Base-by-base conservation (phyloP, 2,113 vertebrate species). In the Lathamus discolor region DNA sequence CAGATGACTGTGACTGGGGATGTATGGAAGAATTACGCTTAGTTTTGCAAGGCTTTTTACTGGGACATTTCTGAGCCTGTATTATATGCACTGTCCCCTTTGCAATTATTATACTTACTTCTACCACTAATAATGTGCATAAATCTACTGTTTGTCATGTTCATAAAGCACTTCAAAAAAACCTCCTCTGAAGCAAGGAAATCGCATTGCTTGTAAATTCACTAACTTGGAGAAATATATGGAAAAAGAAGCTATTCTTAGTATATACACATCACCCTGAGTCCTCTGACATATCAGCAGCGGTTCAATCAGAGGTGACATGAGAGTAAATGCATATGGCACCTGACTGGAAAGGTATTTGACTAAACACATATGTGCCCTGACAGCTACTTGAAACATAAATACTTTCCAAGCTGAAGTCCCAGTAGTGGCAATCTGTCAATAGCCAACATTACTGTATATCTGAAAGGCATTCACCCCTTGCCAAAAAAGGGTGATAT, bases 341-440 rank as follows among this genome's bases (percentile, higher is more conserved):
- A 93, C 88, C 92, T 95, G 92, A 70, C 77, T 73, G 44, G 35
- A 52, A 91, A 93, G 81, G 90, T 68, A 91, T 92, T 0, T 95
- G 88, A 96, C 83, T 85, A 74, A 92, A 96, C 52, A 88, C 76
- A 96, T 86, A 95, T 86, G 83, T 86, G 86, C n/a, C 28, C 48
- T 93, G 92, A 96, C 92, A 96, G 88, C 80, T 86, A 86, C 92
- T 92, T 96, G 86, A 96, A 95, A 94, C 59, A 41, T 67, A 96
- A 85, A 95, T 90, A 88, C 76, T 82, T 94, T 88, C 69, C 66
- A 79, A 76, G 78, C 44, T 95, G 77, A 92, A 92, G 81, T 73
- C 57, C 72, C 80, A 78, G 48, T 13, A 54, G 59, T 28, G 76
- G 76, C 61, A 25, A 88, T 72, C 77, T 85, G 80, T 69, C 90